Evolutionary conservation across 2,888 invertebrate genomes (phyloP).

Genomic region (Lepidocyrtoides sp.): DNA sequence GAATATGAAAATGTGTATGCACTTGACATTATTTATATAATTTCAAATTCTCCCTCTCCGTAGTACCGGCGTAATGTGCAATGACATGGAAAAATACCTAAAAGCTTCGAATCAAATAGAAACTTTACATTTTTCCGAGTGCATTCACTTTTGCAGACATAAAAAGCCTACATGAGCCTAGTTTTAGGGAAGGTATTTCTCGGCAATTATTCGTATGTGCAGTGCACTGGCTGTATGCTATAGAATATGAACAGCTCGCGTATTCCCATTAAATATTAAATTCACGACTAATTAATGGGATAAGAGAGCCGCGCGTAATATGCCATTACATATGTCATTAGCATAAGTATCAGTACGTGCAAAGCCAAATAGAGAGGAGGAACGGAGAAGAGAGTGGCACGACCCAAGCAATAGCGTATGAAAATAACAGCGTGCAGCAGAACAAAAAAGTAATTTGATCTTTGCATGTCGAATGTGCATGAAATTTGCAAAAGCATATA

Average conservation of each 20-base stretch:
- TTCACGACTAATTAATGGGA: slow-evolving; percentile 50
- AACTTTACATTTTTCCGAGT: not conserved
- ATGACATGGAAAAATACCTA: not conserved
- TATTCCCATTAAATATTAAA: slow-evolving; percentile 29
- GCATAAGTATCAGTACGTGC: slow-evolving; percentile 55
- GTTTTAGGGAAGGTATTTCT: not conserved
- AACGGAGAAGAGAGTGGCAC: not conserved
- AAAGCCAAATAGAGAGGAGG: not conserved
- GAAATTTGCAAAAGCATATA: slow-evolving; percentile 54
- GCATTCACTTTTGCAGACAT: not conserved
- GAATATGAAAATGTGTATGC: slow-evolving; percentile 22
- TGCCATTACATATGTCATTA: slow-evolving; percentile 41
- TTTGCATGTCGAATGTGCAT: slow-evolving; percentile 56
- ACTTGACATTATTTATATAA: not conserved
- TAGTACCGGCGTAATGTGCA: not conserved
- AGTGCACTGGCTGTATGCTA: not conserved
- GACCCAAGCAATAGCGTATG: not conserved
- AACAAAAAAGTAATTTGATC: slow-evolving; percentile 51
- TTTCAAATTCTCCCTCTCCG: not conserved
- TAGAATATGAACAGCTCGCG: not conserved
- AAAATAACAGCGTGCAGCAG: not conserved
- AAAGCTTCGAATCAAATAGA: not conserved
- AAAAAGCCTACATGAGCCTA: not conserved
- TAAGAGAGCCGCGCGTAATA: slow-evolving; percentile 33
- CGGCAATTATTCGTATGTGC: not conserved